Evolutionary conservation across 2,888 invertebrate genomes (phyloP), one percentile per base, ranked within the genome.

Genomic region (Clunio marinus): DNA sequence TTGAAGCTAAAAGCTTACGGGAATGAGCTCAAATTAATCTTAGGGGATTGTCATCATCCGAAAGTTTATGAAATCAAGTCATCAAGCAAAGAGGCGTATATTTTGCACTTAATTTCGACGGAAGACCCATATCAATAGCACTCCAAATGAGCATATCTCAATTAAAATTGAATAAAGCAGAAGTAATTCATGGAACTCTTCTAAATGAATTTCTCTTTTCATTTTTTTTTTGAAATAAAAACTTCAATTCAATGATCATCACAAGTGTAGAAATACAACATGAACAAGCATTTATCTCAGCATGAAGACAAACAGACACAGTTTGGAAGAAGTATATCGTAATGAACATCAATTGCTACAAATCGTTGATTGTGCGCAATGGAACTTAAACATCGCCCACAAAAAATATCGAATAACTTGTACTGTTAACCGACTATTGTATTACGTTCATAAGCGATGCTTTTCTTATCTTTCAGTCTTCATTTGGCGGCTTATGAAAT

Each of bases 381-480:
- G 13, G 60, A 20, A 8, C 1, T 10, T 37, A 41, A 60, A n/a
- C 22, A 58, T 58, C 28, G 58, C 28, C 27, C 32, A 28, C 28
- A 25, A 46, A 46, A 27, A 57, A 15, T 51, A 51, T 51, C 51
- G 22, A 13, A 20, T 13, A 17, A 22, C 22, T 20, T 51, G 10
- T 20, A 4, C 20, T 27, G 51, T 5, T 17, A 24, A 32, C 13
- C 13, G 28, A 59, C 17, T 59, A 8, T 57, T 59, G 28, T 20
- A 59, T 27, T 4, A 57, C 10, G 13, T n/a, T 51, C 45, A 46
- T 63, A 46, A 46, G 41, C 41, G 15, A 41, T 63, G 45, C 63
- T 37, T 41, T 63, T 27, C 63, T 63, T 63, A 63, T 63, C 63
- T 45, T 41, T 63, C 63, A 63, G 63, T 63, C 63, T 41, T 63